Percentiles rank a stretch among this genome's conserved stretches.
Conservation (phyloP, 2,797 vertebrate species). For the Apogon talboti region DNA sequence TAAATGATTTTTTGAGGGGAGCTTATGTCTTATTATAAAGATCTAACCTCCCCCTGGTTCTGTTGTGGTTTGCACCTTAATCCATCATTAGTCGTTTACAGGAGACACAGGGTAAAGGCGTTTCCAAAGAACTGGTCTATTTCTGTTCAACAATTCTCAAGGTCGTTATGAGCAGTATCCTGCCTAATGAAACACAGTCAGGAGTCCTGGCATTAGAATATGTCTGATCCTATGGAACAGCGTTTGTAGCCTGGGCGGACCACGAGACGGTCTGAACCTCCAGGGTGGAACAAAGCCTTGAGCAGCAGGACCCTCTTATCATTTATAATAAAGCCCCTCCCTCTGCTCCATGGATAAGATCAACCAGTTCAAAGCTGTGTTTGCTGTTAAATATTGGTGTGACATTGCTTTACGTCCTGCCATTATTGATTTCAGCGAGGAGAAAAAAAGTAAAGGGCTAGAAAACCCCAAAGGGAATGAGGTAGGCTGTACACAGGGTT, state of each 20-base stretch:
- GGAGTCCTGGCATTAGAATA: constrained; percentile 62
- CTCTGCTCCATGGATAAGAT: constrained; percentile 22
- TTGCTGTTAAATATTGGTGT: constrained; percentile 40
- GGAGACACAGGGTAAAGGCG: too few species aligned
- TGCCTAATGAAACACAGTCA: constrained; percentile 61
- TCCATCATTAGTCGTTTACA: too few species aligned
- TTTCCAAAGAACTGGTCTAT: not conserved
- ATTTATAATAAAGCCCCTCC: constrained; percentile 15
- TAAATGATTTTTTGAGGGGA: too few species aligned
- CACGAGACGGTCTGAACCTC: constrained; percentile 31
- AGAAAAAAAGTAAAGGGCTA: not conserved
- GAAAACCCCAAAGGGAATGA: not conserved
- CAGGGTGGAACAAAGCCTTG: constrained; percentile 41
- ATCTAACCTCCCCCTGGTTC: too few species aligned
- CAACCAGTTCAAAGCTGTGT: constrained; percentile 41
- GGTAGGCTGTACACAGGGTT: constrained; percentile 17
- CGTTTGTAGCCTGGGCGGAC: constrained; percentile 32
- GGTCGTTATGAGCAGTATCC: constrained; percentile 43
- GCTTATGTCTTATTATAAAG: too few species aligned
- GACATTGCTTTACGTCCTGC: constrained; percentile 18
- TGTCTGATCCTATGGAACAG: constrained; percentile 64
- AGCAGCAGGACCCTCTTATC: constrained; percentile 6
- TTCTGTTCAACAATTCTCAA: constrained; percentile 46
- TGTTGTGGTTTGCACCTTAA: too few species aligned
- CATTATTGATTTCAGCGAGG: constrained; percentile 39